These are phyloP conservation scores for Empis stercorea DNA, from an alignment of 2,888 invertebrate genomes.

Conservation along the genomic window DNA sequence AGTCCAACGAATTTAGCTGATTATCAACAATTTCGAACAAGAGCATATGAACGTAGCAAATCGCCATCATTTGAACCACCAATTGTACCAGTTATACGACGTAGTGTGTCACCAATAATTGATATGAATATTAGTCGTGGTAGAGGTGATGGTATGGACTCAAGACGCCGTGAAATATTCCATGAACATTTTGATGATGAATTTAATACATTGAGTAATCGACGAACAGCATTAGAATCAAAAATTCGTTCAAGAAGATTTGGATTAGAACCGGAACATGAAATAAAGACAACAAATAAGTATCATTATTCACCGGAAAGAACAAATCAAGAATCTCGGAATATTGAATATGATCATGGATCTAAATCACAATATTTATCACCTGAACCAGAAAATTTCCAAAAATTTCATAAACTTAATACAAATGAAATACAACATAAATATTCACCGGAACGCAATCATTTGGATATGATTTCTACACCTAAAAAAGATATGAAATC, in stretches of 20 bases:
- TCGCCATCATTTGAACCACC: constrained; percentile 40
- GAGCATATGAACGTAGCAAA: constrained; percentile 11
- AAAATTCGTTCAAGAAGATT: constrained; percentile 50
- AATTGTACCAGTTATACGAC: constrained; percentile 47
- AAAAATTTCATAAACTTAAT: constrained; percentile 25
- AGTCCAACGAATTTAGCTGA: background rate
- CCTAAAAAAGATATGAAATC: constrained; percentile 21
- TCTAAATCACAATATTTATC: constrained; percentile 17
- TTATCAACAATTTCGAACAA: background rate
- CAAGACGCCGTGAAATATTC: constrained; percentile 38
- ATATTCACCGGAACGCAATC: constrained; percentile 27
- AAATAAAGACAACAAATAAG: constrained; percentile 27
- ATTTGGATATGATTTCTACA: constrained; percentile 25
- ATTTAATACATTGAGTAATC: constrained; percentile 52
- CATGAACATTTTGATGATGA: constrained; percentile 21
- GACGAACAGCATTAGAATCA: constrained; percentile 63
- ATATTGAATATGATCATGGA: constrained; percentile 4
- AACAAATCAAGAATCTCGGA: constrained; percentile 13
- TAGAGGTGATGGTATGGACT: constrained; percentile 53
- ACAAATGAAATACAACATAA: constrained; percentile 24
- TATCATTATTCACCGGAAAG: constrained; percentile 36
- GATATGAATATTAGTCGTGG: constrained; percentile 36
- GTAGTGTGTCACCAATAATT: constrained; percentile 39
- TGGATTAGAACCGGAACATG: constrained; percentile 37
- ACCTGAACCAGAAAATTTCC: constrained; percentile 20